Evolutionary conservation across 2,797 vertebrate genomes (phyloP), one percentile per base, ranked within the genome.

Genomic region (Microcaecilia unicolor): DNA sequence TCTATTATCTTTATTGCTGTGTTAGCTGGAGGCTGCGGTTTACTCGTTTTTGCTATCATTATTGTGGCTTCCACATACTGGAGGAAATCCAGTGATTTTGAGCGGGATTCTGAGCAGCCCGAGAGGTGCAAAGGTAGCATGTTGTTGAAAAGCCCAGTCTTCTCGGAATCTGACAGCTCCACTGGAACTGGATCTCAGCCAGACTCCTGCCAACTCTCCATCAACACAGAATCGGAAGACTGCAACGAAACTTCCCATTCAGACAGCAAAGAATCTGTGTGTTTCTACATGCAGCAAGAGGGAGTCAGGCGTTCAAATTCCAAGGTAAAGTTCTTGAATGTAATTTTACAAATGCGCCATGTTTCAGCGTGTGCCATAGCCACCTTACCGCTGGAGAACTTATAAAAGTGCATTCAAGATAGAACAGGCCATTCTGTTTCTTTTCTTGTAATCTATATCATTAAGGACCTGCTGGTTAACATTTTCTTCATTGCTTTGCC

Each of bases 1-100:
- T 79, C 68, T 1, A 35, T 61, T 14, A 52, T 80, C 23, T 61
- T 72, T 35, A 74, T 86, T 6, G 31, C 69, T 5, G 48, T 74
- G 22, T 70, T 84, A 47, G 33, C 68, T 1, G 70, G 75, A n/a
- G 69, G 72, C 4, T 80, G 82, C 9, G 61, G 61, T 1, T 32
- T 87, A 56, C 37, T 84, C 32, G 58, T 85, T 27, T 44, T 78
- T 40, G 76, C 77, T 8, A 72, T 84, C 6, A 34, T 81, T 17
- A 41, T 48, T 5, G 71, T 83, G 2, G 53, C 69, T 18, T 55
- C 80, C 31, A 72, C 61, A 4, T 83, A 76, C 54, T 68, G 58
- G 8, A 12, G 7, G 18, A 53, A 40, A 32, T 18, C 45, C 10
- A 15, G 7, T 10, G 11, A 19, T 28, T 28, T 23, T 5, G 40